Conservation (phyloP, 2,888 invertebrate genomes). For the Pseudococcus longispinus region DNA sequence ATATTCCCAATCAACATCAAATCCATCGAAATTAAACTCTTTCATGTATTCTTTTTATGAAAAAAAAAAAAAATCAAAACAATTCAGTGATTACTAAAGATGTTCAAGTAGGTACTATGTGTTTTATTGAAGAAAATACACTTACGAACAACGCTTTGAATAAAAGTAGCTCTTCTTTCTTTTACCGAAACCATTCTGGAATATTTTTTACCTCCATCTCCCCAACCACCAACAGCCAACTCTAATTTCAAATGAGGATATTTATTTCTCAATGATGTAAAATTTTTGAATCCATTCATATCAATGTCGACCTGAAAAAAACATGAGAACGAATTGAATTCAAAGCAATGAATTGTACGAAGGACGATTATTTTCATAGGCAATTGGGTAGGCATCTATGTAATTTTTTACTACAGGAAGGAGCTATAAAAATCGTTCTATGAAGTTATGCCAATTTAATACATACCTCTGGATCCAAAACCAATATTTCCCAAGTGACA, state of each 20-base stretch:
- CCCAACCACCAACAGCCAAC: constrained; percentile 90
- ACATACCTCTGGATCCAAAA: constrained; percentile 80
- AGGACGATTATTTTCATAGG: no score
- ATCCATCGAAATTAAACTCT: constrained; percentile 80
- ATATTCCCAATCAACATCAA: constrained; percentile 93
- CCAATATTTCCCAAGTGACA: constrained; percentile 75
- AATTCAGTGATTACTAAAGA: background rate
- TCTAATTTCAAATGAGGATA: constrained; percentile 78
- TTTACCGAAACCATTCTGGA: constrained; percentile 80
- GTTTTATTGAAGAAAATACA: constrained; percentile 47
- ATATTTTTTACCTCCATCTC: constrained; percentile 86
- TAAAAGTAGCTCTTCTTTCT: constrained; percentile 73
- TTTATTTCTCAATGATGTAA: constrained; percentile 74
- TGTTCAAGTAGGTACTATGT: background rate
- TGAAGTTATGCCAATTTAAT: background rate
- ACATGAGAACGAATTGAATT: background rate
- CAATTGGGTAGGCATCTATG: no score
- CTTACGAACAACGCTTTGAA: constrained; percentile 77
- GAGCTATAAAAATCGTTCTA: no score
- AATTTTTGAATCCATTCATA: constrained; percentile 78
- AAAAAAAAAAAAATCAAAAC: background rate
- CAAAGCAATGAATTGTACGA: background rate
- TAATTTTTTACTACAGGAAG: no score
- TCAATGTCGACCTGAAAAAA: constrained; percentile 73
- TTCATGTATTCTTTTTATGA: constrained; percentile 72